A percentile compares a stretch with the other conserved stretches of the same genome.
These are phyloP conservation scores for Phalacrocorax brasilianus DNA, from an alignment of 2,113 vertebrate species.

Conservation along the genomic window DNA sequence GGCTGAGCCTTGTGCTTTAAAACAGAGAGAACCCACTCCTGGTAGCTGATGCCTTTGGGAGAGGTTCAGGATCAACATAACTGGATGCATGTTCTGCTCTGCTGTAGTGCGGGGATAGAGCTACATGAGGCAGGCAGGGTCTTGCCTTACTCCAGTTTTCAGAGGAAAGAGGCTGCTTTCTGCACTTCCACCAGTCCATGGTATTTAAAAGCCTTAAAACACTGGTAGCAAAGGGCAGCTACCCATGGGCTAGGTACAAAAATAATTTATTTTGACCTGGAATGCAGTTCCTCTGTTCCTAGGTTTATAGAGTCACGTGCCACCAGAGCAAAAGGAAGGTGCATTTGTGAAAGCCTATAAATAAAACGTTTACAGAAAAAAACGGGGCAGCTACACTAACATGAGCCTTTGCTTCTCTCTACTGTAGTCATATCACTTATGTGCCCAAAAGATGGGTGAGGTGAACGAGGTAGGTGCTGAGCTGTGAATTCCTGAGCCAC, in stretches of 20 bases:
- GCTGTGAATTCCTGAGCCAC: constrained; percentile 46
- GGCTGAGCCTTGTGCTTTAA: background rate
- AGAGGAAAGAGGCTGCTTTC: background rate
- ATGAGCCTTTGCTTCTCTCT: background rate
- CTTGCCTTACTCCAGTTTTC: background rate
- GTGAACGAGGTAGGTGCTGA: constrained; percentile 14
- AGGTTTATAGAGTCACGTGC: background rate
- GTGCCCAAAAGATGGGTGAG: background rate
- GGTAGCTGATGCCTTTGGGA: background rate
- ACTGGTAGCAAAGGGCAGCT: background rate
- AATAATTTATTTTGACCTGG: background rate
- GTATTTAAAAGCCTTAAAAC: background rate
- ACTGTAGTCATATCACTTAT: background rate
- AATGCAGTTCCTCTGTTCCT: background rate
- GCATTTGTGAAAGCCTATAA: background rate
- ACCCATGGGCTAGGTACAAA: background rate
- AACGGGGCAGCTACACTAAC: background rate
- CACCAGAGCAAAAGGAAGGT: background rate
- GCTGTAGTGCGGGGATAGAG: background rate
- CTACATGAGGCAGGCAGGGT: background rate
- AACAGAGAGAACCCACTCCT: background rate
- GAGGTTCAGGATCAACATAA: background rate
- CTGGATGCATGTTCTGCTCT: background rate
- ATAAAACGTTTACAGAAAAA: background rate
- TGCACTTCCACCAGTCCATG: background rate